Evolutionary conservation across 2,888 invertebrate genomes (phyloP), one percentile per base, ranked within the genome.

Genomic region (Agrenia bidenticulata): DNA sequence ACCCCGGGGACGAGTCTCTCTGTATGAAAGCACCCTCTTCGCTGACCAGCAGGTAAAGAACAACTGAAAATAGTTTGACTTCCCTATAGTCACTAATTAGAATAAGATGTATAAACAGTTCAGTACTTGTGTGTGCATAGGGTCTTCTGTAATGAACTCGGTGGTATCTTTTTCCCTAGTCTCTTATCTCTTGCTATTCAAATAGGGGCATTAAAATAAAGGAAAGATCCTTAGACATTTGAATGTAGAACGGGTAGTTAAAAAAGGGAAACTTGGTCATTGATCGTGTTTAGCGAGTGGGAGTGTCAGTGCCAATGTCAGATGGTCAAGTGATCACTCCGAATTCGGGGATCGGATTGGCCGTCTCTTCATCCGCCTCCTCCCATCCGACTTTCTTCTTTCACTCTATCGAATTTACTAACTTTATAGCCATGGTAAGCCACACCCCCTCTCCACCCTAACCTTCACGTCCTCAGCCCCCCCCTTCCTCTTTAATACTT

Each of bases 241-340:
- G n/a, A n/a, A n/a, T n/a, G n/a, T n/a, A n/a, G n/a, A n/a, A n/a
- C n/a, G n/a, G n/a, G n/a, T n/a, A n/a, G n/a, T n/a, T n/a, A n/a
- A n/a, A 51, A 23, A 24, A 7, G 32, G 32, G 5, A 32, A 11
- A 32, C 11, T 32, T 32, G 32, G 32, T 32, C 5, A 50, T 19
- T 60, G 37, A 23, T 19, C 4, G 26, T 56, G n/a, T 61, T 50
- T 39, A 50, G 49, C 21, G 21, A 27, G 37, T 37, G 37, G 37
- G 54, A 53, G 56, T 61, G 56, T 58, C 41, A 56, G 71, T 73
- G 32, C 71, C 74, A 37, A 74, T 74, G 72, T 74, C 67, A 24
- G 70, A 73, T 26, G 73, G 68, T 21, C 64, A 67, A 55, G 70
- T 73, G 37, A 72, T 73, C 26, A 73, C 73, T 11, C 74, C 71